Evolutionary conservation across 2,888 invertebrate genomes (phyloP), one percentile per base, ranked within the genome.

Genomic region (Eudasyphora cyanicolor): DNA sequence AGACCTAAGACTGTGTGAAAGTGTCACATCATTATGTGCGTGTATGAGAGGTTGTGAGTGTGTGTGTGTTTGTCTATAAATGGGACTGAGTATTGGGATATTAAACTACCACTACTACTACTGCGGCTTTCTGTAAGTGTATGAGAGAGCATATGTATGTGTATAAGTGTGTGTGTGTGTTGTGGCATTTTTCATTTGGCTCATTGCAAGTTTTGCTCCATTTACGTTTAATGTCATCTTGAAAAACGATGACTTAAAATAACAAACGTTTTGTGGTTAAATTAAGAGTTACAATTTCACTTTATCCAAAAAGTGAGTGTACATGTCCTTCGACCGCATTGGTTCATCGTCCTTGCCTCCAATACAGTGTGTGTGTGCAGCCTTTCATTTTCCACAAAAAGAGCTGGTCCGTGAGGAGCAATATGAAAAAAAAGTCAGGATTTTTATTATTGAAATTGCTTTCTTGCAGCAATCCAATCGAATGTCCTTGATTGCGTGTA

Each of bases 161-260:
- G 51, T 45, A 12, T 57, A 14, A 14, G 14, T 57, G 49, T 27
- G 21, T 19, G 35, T 38, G 12, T 64, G 19, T 8, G 42, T 67
- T 74, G n/a, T 19, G 32, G 12, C 27, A 32, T 70, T 19, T 21
- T 51, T 51, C 62, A 38, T 45, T 62, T 76, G 75, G 80, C 71
- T 78, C 75, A 71, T 78, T 80, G 77, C 75, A 78, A 51, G 77
- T 84, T 73, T 78, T 76, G 83, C 80, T 81, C 77, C 78, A 78
- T 80, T 84, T 78, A 73, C 83, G 64, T 75, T 84, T 81, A 84
- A 84, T 83, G 80, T 49, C 80, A 75, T 77, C 80, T 80, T 49
- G 70, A 71, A 71, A 77, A 80, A 62, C 45, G 77, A 80, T 83
- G 75, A 17, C 70, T 80, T 80, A 78, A 84, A 14, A 60, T 76